Base-by-base conservation (phyloP, 2,888 invertebrate genomes). In the Cataglyphis rosenhaueri region DNA sequence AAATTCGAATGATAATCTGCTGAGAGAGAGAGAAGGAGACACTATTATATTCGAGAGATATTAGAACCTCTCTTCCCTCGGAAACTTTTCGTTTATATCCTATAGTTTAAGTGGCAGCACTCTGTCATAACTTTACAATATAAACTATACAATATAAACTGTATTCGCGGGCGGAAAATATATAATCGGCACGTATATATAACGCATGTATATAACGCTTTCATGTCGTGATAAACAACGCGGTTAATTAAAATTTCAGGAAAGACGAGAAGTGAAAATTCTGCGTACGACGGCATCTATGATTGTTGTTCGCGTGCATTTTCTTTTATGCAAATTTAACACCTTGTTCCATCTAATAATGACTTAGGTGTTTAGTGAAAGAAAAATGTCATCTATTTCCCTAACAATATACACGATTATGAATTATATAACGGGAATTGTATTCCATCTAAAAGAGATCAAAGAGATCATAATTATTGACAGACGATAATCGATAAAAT, bases 161-260 rank as follows among this genome's bases (percentile, higher is more conserved):
- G 32, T 21, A 48, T 48, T 64, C 32, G 6, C 15, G 55, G 55
- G 35, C 12, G 29, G 18, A 32, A 32, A 32, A 2, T 38, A 59
- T 38, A 44, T 48, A n/a, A 57, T 71, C n/a, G 18, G 10, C 25
- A 71, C 57, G 25, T 71, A 2, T 38, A 59, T 38, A 44, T 48
- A n/a, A 57, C 38, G 18, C 21, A 18, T 18, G 35, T 35, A 35
- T 21, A 32, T 15, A n/a, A 12, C 9, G 61, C 29, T 41, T 18
- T 25, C 25, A 41, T 25, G 18, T 59, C 12, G 25, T 25, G 25
- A 73, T n/a, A 38, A 73, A 29, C 25, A 71, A 71, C 29, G 15
- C 4, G 38, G 29, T 73, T 73, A 61, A 73, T 73, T 73, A 73
- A 73, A 73, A 73, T 73, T 73, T 73, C 29, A 59, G 25, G n/a